A percentile compares a stretch with the other conserved stretches of the same genome.
These are phyloP conservation scores for Bombylius discolor DNA, from an alignment of 2,888 invertebrate genomes.

Conservation along the genomic window DNA sequence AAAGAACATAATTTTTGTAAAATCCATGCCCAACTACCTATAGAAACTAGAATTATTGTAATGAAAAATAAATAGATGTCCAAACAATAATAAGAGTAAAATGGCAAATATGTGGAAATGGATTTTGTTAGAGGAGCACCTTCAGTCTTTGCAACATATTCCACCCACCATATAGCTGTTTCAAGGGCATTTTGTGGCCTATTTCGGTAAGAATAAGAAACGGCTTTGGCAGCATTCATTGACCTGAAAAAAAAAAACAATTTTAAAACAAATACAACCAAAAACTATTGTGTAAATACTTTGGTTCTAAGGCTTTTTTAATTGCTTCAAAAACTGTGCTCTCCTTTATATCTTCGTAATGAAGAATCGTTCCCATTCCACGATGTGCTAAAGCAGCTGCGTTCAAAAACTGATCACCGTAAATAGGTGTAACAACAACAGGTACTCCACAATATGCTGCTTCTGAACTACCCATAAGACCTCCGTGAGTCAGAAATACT, in stretches of 20 bases:
- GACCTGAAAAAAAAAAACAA: constrained; percentile 17
- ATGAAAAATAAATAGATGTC: constrained; percentile 26
- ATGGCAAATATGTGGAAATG: constrained; percentile 28
- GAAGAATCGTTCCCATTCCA: constrained; percentile 42
- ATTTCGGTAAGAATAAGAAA: constrained; percentile 42
- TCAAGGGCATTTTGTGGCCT: constrained; percentile 44
- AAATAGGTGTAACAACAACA: constrained; percentile 51
- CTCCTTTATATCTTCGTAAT: constrained; percentile 40
- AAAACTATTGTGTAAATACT: constrained; percentile 26
- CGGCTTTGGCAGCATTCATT: constrained; percentile 34
- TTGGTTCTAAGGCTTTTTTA: constrained; percentile 33
- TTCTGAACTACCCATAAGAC: constrained; percentile 56
- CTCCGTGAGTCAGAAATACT: constrained; percentile 60
- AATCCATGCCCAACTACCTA: constrained; percentile 21
- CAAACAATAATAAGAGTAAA: constrained; percentile 29
- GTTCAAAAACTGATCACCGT: constrained; percentile 52
- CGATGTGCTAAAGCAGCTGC: constrained; percentile 41
- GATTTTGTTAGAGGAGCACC: constrained; percentile 44
- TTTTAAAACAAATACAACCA: background rate
- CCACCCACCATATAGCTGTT: constrained; percentile 52
- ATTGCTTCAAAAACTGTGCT: constrained; percentile 39
- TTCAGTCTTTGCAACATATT: constrained; percentile 46
- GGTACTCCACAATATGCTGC: constrained; percentile 52
- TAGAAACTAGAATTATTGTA: constrained; percentile 14
- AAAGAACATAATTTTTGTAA: background rate